Conservation (phyloP, 2,888 invertebrate genomes). For the Cephus pygmeus region DNA sequence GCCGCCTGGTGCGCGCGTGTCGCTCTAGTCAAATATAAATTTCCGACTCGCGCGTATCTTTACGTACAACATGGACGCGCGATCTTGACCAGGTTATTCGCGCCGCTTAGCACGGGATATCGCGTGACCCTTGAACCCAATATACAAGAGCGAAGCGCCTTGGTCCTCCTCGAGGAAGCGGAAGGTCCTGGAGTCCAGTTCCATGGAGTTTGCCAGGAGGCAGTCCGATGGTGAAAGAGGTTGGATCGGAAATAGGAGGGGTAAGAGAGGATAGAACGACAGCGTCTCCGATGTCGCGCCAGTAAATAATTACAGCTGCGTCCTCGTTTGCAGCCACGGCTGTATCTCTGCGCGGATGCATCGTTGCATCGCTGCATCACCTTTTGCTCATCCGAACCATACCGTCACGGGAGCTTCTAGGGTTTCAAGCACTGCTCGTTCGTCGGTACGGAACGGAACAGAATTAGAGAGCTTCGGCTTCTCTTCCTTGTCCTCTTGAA, state of each 20-base stretch:
- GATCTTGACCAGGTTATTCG: background rate
- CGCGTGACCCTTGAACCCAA: background rate
- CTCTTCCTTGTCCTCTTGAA: conserved; percentile 4
- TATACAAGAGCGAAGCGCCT: background rate
- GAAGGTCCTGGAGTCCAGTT: background rate
- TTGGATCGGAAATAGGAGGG: background rate
- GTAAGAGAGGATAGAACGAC: background rate
- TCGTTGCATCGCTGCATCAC: conserved; percentile 31
- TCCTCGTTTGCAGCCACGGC: conserved; percentile 27
- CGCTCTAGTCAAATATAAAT: background rate
- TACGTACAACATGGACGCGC: background rate
- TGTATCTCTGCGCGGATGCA: conserved; percentile 15
- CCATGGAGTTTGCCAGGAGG: background rate
- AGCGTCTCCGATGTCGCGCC: conserved; percentile 7
- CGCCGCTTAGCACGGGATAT: background rate
- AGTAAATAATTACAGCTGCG: conserved; percentile 40
- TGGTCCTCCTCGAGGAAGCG: background rate
- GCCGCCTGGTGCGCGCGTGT: no score
- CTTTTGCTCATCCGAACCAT: conserved; percentile 49
- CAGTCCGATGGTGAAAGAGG: background rate
- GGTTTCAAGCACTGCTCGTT: conserved; percentile 43
- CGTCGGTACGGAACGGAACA: conserved; percentile 24
- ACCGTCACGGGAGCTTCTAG: conserved; percentile 48
- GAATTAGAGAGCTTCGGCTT: conserved; percentile 33
- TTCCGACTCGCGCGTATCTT: no score